Evolutionary conservation across 64 coral and sea anemone genomes (phyloP).

Genomic region (Dendrophyllia cribrosa): DNA sequence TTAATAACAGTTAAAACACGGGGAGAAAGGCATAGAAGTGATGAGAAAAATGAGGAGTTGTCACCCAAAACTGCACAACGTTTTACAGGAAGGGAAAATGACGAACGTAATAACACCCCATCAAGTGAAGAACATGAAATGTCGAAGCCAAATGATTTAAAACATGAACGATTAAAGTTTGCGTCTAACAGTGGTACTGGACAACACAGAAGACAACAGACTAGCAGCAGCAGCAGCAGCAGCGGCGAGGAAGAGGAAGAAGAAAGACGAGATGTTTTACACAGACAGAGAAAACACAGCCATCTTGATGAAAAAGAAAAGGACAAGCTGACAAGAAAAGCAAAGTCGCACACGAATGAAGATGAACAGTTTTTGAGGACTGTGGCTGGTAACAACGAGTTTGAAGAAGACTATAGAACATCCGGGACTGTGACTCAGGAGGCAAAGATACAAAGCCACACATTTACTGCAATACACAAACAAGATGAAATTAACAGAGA

Average conservation of each 20-base stretch:
- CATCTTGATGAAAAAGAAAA: neutral
- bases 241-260: neutral
- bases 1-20: neutral
- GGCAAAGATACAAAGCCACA: neutral
- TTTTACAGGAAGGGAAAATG: too few species aligned
- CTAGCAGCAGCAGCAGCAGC: neutral
- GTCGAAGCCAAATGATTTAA: neutral
- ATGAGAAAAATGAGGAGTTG: too few species aligned
- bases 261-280: neutral
- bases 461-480: neutral
- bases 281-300: neutral
- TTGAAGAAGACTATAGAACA: neutral
- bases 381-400: neutral
- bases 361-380: neutral
- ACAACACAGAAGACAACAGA: neutral
- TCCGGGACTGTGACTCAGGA: neutral
- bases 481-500: neutral
- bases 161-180: neutral
- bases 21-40: neutral
- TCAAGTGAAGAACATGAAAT: neutral
- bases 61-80: too few species aligned
- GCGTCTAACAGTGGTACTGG: neutral
- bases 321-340: neutral
- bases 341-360: neutral
- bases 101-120: neutral